Base-by-base conservation (phyloP, 1,140 invertebrate species). In the Mercenaria mercenaria region DNA sequence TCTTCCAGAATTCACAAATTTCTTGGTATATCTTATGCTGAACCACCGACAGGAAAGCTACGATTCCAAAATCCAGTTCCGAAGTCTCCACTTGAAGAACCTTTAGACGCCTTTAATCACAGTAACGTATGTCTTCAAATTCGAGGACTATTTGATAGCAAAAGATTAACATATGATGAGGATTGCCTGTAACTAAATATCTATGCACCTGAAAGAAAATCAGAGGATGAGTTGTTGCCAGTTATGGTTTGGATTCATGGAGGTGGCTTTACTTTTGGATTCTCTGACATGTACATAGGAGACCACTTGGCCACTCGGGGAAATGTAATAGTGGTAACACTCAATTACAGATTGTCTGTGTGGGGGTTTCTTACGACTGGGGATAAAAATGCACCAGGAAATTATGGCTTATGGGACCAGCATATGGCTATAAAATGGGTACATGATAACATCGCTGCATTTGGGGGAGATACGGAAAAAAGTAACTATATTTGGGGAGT, bases 221-320 rank as follows among this genome's bases (percentile, higher is more conserved):
- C 37, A 11, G 34, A 39, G 18, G 34, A 52, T 3, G 50, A 64
- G 1, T 72, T 76, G 13, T 97, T 98, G 77, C 97, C 98, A 32
- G 98, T 99, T 29, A 97, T 99, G 97, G 97, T 99, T 43, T 99
- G 98, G 98, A 98, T 99, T 89, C 99, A 98, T 95, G 99, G 99
- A 56, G 99, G 99, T 72, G 98, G 98, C 6, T 99, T 99, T 96
- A 98, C 98, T 95, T 41, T 50, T 39, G 98, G 98, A 39, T 98
- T 98, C 23, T 97, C 98, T 99, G 91, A 98, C 99, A 95, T 97
- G 99, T 20, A 99, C 99, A 95, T 98, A 99, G 96, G 98, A 97
- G 86, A 96, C 59, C 39, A 98, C 97, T 96, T 99, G 34, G 98
- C 98, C 0, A 97, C 98, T 23, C 86, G 93, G n/a, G 91, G 89